These are phyloP conservation scores for Cenopis cana DNA, from an alignment of 2,888 invertebrate species.

Conservation along the genomic window DNA sequence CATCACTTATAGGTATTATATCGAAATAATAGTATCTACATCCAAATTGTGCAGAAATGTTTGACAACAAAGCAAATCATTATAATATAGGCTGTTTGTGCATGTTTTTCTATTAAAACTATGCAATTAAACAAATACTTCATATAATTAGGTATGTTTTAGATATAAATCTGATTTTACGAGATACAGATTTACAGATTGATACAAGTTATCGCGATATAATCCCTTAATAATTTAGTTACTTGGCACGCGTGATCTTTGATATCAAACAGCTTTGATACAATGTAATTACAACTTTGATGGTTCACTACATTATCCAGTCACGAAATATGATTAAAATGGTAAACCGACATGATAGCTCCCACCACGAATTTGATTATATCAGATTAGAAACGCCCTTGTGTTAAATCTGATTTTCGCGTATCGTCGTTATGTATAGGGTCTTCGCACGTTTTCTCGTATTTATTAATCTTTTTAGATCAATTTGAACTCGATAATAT, in stretches of 20 bases:
- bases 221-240: constrained; percentile 32
- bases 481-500: constrained; percentile 4
- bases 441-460: constrained; percentile 30
- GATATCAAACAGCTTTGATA: constrained; percentile 38
- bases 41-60: no score
- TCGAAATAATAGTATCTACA: no score
- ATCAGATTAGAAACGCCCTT: constrained; percentile 32
- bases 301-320: constrained; percentile 17
- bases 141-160: no score
- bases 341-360: constrained; percentile 41
- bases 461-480: constrained; percentile 18
- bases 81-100: no score
- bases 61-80: no score
- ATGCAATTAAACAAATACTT: no score
- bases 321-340: constrained; percentile 44
- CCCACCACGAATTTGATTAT: constrained; percentile 36
- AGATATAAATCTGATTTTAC: no score
- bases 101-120: no score
- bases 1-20: no score
- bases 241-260: constrained; percentile 34
- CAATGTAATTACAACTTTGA: constrained; percentile 42
- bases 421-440: constrained; percentile 4
- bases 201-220: constrained; percentile 1
- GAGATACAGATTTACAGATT: no score
- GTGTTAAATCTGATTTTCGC: constrained; percentile 24